Conservation (phyloP, 2,888 invertebrate species). For the Cosmia pyralina region DNA sequence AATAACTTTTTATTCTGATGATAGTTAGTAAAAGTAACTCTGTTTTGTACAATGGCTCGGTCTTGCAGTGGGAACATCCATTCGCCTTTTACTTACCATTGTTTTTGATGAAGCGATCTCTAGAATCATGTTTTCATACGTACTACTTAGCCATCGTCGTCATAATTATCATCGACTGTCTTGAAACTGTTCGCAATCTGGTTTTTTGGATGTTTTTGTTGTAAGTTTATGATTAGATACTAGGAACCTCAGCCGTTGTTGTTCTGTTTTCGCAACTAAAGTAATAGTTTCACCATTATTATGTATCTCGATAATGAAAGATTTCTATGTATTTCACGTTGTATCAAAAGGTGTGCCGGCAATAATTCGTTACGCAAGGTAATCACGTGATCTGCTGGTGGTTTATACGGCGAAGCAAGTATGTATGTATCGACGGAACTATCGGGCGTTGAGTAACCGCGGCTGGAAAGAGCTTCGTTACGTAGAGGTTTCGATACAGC, state of each 20-base stretch:
- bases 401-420: conserved; percentile 79
- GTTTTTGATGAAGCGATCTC: conserved; percentile 71
- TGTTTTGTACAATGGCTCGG: conserved; percentile 75
- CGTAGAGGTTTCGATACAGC: conserved; percentile 89
- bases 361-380: conserved; percentile 85
- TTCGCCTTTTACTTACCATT: conserved; percentile 83
- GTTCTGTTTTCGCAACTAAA: conserved; percentile 75
- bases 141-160: conserved; percentile 49
- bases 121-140: conserved; percentile 64
- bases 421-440: conserved; percentile 87
- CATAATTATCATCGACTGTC: conserved; percentile 48
- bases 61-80: conserved; percentile 79
- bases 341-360: conserved; percentile 84
- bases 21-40: conserved; percentile 80
- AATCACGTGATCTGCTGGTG: conserved; percentile 86
- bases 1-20: conserved; percentile 70
- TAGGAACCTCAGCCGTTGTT: conserved; percentile 60
- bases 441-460: conserved; percentile 87
- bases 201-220: conserved; percentile 21
- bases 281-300: conserved; percentile 78
- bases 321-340: conserved; percentile 85
- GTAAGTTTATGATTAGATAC: conserved; percentile 5
- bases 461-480: conserved; percentile 88
- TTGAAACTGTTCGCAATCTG: conserved; percentile 15
- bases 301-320: conserved; percentile 82